Evolutionary conservation across 2,888 invertebrate genomes (phyloP), one percentile per base, ranked within the genome.

Genomic region (Tridacna gigas): DNA sequence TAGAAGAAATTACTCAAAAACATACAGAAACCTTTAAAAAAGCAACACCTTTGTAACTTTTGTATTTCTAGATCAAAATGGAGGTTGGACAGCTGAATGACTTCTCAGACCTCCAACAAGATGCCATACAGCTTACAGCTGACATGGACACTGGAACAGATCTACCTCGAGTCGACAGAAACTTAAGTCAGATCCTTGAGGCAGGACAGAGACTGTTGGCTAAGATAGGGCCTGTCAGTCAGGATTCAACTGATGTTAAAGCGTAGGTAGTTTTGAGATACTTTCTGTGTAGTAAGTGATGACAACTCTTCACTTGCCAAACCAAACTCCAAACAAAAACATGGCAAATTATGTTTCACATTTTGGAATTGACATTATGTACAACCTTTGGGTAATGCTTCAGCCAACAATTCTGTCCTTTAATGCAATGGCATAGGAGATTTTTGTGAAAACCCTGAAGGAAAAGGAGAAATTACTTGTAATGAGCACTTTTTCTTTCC

Each of bases 81-180:
- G 91, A 91, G 56, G 90, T 91, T 77, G 93, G 93, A 75, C 92
- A 92, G 67, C 85, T 90, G 47, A 92, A 89, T 71, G 94, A 93
- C 94, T 97, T 99, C 93, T 97, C 97, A 90, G 97, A 98, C 93
- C 96, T 99, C 90, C 96, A 99, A 79, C 97, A 98, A 94, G 97
- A 98, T 95, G 98, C 99, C 15, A 98, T 99, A 94, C 97, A 98
- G 94, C 96, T 99, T 84, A 97, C 98, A 0, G 97, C 97, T 86
- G 97, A 98, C 94, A 97, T 98, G 86, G 97, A 97, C 91, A 97
- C 97, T 37, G 94, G 94, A 18, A 93, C 93, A 48, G 98, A 98
- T 91, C 92, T 96, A 45, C 96, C 96, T 2, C 90, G 95, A 94
- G 97, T 99, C 4, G 98, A 98, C 92, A 96, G 99, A 84, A 98